Conservation (phyloP, 2,888 invertebrate genomes). For the Ramazzottius varieornatus region DNA sequence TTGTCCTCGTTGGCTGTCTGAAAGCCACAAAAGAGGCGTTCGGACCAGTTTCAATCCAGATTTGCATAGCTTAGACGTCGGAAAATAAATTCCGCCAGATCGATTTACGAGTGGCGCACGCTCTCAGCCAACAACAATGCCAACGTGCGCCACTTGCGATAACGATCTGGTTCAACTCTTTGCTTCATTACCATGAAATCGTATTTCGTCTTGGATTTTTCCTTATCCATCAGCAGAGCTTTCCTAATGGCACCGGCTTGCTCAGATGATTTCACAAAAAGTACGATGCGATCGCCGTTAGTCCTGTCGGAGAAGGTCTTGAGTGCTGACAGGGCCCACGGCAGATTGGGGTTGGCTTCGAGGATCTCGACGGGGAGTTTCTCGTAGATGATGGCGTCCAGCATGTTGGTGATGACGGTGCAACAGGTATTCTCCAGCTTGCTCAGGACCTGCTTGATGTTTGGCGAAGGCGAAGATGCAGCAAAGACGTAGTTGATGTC, state of each 20-base stretch:
- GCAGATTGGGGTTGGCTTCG: background rate
- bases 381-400: background rate
- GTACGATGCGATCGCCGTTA: background rate
- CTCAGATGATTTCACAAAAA: background rate
- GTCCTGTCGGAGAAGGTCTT: background rate
- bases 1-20: background rate
- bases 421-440: background rate
- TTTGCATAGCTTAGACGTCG: too few relatives aligned
- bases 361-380: background rate
- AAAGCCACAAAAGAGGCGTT: too few relatives aligned
- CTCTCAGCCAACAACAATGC: too few relatives aligned
- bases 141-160: too few relatives aligned
- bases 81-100: too few relatives aligned
- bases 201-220: background rate
- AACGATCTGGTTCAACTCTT: too few relatives aligned
- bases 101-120: too few relatives aligned
- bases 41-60: too few relatives aligned
- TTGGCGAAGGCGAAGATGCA: background rate
- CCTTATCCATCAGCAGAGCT: background rate
- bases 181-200: background rate
- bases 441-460: background rate
- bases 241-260: background rate
- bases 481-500: conserved; percentile 2
- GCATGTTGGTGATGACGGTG: background rate
- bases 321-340: background rate